phyloP scores from a whole-genome alignment of 2,113 vertebrate genomes.

The Lethenteron camtschaticum region DNA sequence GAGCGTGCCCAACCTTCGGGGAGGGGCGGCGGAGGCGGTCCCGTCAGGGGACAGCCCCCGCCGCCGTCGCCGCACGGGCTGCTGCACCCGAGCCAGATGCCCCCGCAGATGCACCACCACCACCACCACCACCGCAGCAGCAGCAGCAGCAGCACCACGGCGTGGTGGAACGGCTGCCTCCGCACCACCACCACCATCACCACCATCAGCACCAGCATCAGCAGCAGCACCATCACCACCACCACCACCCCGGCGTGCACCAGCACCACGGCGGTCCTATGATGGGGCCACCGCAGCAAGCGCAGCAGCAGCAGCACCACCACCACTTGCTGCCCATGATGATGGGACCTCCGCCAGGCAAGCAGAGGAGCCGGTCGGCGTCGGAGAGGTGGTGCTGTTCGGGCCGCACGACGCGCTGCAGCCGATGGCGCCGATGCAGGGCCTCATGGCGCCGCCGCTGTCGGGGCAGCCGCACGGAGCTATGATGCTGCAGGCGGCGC shows the following conservation, averaged over 20 bases:
- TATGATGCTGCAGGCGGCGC: constrained; percentile 65
- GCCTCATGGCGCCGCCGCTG: constrained; percentile 53
- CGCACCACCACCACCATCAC: too few species aligned
- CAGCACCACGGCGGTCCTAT: too few species aligned
- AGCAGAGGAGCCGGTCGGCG: constrained; percentile 53
- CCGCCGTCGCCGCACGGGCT: constrained; percentile 12
- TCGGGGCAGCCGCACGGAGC: constrained; percentile 28
- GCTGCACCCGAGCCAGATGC: constrained; percentile 61
- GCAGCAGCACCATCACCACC: too few species aligned
- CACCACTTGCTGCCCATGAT: constrained; percentile 37
- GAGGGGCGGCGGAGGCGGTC: constrained; percentile 35
- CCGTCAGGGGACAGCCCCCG: constrained; percentile 27
- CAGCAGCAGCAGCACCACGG: constrained; percentile 41
- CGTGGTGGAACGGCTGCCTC: constrained; percentile 23
- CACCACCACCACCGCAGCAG: constrained; percentile 7
- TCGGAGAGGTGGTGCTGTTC: constrained; percentile 41
- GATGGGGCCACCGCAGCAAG: constrained; percentile 37
- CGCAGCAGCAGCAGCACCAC: constrained; percentile 47
- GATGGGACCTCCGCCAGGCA: constrained; percentile 42
- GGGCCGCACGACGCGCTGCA: constrained; percentile 36
- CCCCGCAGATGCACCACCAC: constrained; percentile 44
- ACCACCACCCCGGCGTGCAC: too few species aligned
- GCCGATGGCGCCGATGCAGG: constrained; percentile 62
- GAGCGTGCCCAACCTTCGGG: constrained; percentile 30
- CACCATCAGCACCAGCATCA: too few species aligned